A percentile compares a stretch with the other conserved stretches of the same genome.
Evolutionary conservation across 2,888 invertebrate species (phyloP).

Genomic region (Drosophila prolongata): DNA sequence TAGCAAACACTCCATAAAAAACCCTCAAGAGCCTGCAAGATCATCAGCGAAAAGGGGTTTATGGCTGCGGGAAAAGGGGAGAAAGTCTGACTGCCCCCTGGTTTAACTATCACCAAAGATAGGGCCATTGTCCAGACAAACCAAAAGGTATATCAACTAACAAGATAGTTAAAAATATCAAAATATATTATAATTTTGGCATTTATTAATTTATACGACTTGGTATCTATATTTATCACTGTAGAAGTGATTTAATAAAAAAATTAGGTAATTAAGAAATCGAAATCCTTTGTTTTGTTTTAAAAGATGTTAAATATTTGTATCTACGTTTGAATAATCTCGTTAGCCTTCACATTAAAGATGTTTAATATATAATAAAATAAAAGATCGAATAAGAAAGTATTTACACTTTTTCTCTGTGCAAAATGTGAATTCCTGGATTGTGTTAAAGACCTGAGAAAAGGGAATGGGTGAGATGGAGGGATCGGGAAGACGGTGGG

Average conservation of each 20-base stretch:
- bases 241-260: no score
- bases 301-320: no score
- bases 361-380: no score
- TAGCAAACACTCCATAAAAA: constrained; percentile 64
- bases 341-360: no score
- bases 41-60: constrained; percentile 2
- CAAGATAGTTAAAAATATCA: background rate
- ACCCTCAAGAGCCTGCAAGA: constrained; percentile 49
- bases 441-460: constrained; percentile 18
- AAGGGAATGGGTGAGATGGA: constrained; percentile 9
- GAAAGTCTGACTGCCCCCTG: constrained; percentile 41
- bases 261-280: no score
- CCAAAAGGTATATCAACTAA: background rate
- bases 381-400: no score
- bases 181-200: background rate
- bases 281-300: no score
- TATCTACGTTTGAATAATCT: no score
- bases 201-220: no score
- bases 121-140: constrained; percentile 43
- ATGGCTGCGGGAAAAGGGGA: background rate
- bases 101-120: constrained; percentile 41
- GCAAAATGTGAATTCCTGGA: constrained; percentile 15
- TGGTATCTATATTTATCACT: no score
- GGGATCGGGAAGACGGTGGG: background rate
- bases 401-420: constrained; percentile 1